Evolutionary conservation across 2,113 vertebrate genomes (phyloP).

Genomic region (Drymodes brunneopygia): DNA sequence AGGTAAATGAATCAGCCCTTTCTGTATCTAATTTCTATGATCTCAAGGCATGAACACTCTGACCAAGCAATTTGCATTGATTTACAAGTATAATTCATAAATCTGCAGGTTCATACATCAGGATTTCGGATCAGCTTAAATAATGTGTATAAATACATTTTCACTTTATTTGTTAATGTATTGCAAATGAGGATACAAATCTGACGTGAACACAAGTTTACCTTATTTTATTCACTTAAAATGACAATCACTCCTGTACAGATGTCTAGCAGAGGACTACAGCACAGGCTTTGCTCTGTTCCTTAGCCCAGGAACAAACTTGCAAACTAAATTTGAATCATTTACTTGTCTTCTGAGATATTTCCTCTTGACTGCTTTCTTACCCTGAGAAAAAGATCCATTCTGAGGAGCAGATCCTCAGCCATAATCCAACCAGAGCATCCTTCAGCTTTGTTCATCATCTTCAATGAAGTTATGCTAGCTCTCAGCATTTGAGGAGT

Average conservation of each 20-base stretch:
- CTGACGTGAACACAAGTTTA: background rate
- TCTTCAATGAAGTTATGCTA: background rate
- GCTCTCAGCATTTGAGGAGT: background rate
- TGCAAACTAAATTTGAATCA: background rate
- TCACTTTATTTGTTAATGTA: constrained; percentile 39
- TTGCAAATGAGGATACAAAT: constrained; percentile 29
- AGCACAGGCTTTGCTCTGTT: background rate
- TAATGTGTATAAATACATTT: constrained; percentile 25
- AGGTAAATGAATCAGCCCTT: constrained; percentile 34
- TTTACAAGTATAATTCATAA: constrained; percentile 51
- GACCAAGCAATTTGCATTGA: constrained; percentile 45
- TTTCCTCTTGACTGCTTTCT: background rate
- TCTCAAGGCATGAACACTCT: constrained; percentile 6
- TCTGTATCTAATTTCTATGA: constrained; percentile 30
- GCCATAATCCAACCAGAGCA: background rate
- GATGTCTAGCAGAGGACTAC: background rate
- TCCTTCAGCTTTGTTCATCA: background rate
- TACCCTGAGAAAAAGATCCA: background rate
- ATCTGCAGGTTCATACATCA: constrained; percentile 16
- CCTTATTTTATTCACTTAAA: constrained; percentile 14
- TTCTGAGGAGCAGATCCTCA: constrained; percentile 10
- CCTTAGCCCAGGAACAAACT: background rate
- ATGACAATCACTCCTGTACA: background rate
- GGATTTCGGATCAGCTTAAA: background rate
- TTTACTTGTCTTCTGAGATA: constrained; percentile 10